Evolutionary conservation across 2,888 invertebrate genomes (phyloP), one percentile per base, ranked within the genome.

Genomic region (Philereme transversata): DNA sequence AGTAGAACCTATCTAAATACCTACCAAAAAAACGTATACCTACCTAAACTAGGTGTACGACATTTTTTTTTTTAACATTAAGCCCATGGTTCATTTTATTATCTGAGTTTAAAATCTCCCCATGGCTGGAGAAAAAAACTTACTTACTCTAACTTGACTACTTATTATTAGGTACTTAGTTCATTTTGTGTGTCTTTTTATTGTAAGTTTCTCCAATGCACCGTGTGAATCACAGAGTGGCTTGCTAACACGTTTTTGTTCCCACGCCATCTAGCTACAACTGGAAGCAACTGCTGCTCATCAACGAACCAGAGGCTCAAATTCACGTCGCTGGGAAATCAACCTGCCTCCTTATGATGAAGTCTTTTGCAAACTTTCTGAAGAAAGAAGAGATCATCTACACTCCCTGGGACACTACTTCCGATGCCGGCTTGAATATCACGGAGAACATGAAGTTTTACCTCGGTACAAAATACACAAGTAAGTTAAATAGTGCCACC

Each of bases 321-420:
- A 84, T 93, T 22, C 93, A 95, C 74, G 92, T 96, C 5, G 95
- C 94, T 33, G 96, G 96, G 3, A 93, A 93, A 53, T 93, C 94
- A 36, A 95, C 96, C 35, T 97, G 97, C 77, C 94, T 95, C 65
- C 93, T 97, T 63, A 94, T 95, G 88, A 95, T 96, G 93, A 94
- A 95, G 69, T 94, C 95, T 0, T 87, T 97, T 75, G 95, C 95
- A 5, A 94, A 95, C 74, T 91, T 79, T 64, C 71, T 93, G 73
- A 93, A 93, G 75, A 79, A 82, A 51, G 90, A 90, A 73, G 87
- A 89, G 7, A 86, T 91, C 4, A 81, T 87, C 10, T 93, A 90
- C 74, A 88, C 87, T 0, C 94, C 94, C 5, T 95, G 95, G 86
- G 96, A 96, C 76, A 87, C 96, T 4, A 92, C 92, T 0, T 89